A percentile compares a stretch with the other conserved stretches of the same genome.
These are phyloP conservation scores for Metopolophium dirhodum DNA, from an alignment of 1,140 invertebrate genomes.

Conservation along the genomic window DNA sequence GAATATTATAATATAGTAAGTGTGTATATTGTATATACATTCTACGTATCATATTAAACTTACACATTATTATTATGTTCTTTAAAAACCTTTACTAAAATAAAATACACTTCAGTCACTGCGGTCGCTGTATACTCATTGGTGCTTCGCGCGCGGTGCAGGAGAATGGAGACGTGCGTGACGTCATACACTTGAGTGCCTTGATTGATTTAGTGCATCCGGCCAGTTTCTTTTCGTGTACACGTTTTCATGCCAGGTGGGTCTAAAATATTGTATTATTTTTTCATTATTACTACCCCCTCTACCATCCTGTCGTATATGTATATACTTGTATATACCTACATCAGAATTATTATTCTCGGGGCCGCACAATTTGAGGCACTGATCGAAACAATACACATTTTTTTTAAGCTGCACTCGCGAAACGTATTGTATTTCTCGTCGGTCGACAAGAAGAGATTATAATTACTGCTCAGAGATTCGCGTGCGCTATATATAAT, in stretches of 20 bases:
- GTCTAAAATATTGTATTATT: slow-evolving; percentile 34
- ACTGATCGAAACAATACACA: not conserved
- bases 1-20: not conserved
- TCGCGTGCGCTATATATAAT: no score
- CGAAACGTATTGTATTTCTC: not conserved
- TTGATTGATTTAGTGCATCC: slow-evolving; percentile 56
- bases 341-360: not conserved
- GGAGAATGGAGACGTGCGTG: slow-evolving; percentile 41
- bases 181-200: slow-evolving; percentile 56
- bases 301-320: no score
- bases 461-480: not conserved
- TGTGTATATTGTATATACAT: not conserved
- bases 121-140: slow-evolving; percentile 31
- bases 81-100: slow-evolving; percentile 34
- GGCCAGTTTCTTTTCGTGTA: slow-evolving; percentile 51
- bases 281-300: slow-evolving; percentile 16
- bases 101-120: slow-evolving; percentile 47
- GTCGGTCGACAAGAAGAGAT: not conserved
- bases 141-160: slow-evolving; percentile 8
- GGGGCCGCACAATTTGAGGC: not conserved
- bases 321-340: no score
- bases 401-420: not conserved
- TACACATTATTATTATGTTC: not conserved
- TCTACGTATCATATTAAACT: not conserved
- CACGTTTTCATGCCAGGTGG: slow-evolving; percentile 43